Conservation (phyloP, 2,113 vertebrate genomes). For the Climacteris rufus region DNA sequence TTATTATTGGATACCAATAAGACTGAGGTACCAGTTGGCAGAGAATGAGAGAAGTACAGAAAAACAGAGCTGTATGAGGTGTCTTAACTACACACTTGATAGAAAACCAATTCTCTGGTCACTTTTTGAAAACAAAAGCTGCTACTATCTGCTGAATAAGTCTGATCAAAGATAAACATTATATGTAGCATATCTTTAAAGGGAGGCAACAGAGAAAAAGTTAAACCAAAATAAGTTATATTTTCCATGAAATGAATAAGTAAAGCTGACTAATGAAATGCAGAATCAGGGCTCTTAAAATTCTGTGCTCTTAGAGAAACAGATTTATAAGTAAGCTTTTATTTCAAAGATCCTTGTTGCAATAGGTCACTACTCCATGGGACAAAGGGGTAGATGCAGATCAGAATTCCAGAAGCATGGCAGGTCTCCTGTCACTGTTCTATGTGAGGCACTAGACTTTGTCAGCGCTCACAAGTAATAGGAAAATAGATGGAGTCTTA, state of each 20-base stretch:
- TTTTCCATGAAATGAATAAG: background rate
- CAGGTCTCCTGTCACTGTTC: background rate
- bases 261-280: background rate
- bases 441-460: background rate
- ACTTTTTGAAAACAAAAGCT: conserved; percentile 58
- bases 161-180: conserved; percentile 54
- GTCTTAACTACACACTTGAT: conserved; percentile 64
- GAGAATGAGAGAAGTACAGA: conserved; percentile 72
- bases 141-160: conserved; percentile 8
- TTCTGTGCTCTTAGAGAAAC: background rate
- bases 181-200: background rate
- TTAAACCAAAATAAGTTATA: background rate
- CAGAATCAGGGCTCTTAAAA: background rate
- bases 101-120: conserved; percentile 63
- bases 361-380: background rate
- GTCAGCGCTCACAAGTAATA: background rate
- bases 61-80: conserved; percentile 65
- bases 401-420: background rate
- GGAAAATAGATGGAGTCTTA: background rate
- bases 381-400: background rate
- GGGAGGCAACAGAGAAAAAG: background rate
- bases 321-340: background rate
- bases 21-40: conserved; percentile 78
- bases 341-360: background rate
- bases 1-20: conserved; percentile 86